Percentiles rank a stretch among this genome's conserved stretches.
These are phyloP conservation scores for Harlomillsia oculata DNA, from an alignment of 1,140 invertebrate species.

Conservation along the genomic window DNA sequence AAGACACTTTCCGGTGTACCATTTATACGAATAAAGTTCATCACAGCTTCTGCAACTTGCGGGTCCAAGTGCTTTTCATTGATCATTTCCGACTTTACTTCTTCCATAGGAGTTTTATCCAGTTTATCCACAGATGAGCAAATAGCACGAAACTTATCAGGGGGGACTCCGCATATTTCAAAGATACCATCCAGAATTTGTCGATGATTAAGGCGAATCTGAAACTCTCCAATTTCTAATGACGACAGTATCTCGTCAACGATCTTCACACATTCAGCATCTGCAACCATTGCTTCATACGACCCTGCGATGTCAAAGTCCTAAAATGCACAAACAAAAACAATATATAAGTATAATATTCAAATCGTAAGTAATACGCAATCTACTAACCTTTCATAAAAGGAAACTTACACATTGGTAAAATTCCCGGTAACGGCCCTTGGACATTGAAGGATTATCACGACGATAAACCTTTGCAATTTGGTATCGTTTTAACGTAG, in stretches of 20 bases:
- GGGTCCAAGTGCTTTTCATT: slow-evolving; percentile 79
- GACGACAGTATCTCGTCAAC: slow-evolving; percentile 75
- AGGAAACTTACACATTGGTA: slow-evolving; percentile 89
- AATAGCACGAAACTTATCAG: slow-evolving; percentile 79
- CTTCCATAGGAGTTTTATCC: slow-evolving; percentile 90
- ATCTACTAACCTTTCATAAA: too few species aligned
- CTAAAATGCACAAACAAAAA: too few species aligned
- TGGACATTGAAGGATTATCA: slow-evolving; percentile 94
- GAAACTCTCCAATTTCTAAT: slow-evolving; percentile 75
- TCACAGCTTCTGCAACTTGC: slow-evolving; percentile 76
- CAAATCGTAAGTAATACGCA: too few species aligned
- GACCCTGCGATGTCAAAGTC: slow-evolving; percentile 99
- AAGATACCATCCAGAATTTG: slow-evolving; percentile 93
- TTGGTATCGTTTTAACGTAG: slow-evolving; percentile 85
- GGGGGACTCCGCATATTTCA: slow-evolving; percentile 83
- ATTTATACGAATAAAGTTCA: slow-evolving; percentile 71
- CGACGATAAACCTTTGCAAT: slow-evolving; percentile 93
- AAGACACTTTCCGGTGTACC: slow-evolving; percentile 64
- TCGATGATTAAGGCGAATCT: slow-evolving; percentile 93
- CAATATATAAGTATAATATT: slow-evolving; percentile 33
- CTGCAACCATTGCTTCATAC: slow-evolving; percentile 93
- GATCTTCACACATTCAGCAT: slow-evolving; percentile 91
- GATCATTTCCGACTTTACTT: slow-evolving; percentile 90
- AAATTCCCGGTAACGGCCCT: slow-evolving; percentile 94
- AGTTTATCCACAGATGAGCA: slow-evolving; percentile 99